Percentiles rank a stretch among this genome's conserved stretches.
Evolutionary conservation across 2,888 invertebrate species (phyloP).

Genomic region (Tridacna gigas): DNA sequence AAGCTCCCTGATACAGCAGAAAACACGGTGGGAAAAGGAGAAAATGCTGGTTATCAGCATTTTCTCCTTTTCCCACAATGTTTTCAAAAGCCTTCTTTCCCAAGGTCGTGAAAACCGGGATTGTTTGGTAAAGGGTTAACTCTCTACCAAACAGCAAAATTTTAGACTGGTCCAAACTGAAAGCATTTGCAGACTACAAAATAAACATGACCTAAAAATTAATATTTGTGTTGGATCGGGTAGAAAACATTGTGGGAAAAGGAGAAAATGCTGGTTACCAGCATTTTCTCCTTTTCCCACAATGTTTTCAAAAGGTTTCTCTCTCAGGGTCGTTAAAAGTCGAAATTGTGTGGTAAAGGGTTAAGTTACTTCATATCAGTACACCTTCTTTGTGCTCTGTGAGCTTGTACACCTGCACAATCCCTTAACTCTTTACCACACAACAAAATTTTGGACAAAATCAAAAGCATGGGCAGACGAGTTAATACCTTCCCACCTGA

Average conservation of each 20-base stretch:
- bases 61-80: not conserved
- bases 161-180: not conserved
- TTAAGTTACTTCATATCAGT: no score
- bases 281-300: not conserved
- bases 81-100: not conserved
- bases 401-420: no score
- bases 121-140: no score
- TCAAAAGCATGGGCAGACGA: no score
- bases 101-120: not conserved
- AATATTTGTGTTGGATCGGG: not conserved
- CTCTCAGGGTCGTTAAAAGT: not conserved
- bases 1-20: no score
- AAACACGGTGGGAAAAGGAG: no score
- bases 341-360: not conserved
- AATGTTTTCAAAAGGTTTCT: not conserved
- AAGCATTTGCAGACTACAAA: not conserved
- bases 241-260: slow-evolving; percentile 4
- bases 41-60: not conserved
- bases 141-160: not conserved
- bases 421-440: no score
- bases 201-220: not conserved
- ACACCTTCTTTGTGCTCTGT: no score
- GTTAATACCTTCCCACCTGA: no score
- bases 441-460: no score
- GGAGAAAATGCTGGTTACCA: not conserved